Conservation (phyloP, 2,113 vertebrate genomes). For the Corythornis madagascariensis region DNA sequence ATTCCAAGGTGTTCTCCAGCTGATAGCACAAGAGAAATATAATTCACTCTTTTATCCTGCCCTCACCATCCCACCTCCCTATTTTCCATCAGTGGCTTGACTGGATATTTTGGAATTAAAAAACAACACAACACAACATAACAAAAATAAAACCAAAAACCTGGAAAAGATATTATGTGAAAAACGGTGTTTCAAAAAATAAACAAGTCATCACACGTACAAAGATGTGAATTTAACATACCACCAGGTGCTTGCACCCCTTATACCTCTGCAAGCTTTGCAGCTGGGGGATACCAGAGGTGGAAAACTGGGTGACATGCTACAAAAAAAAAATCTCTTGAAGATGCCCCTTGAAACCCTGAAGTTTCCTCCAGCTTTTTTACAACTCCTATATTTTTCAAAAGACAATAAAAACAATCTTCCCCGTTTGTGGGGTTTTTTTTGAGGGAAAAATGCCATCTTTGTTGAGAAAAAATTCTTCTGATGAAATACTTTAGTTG, state of each 20-base stretch:
- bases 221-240: neutral
- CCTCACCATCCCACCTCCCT: neutral
- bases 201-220: neutral
- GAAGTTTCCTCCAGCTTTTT: neutral
- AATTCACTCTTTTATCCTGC: neutral
- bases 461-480: slow-evolving; percentile 44
- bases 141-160: neutral
- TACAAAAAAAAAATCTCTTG: neutral
- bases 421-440: neutral
- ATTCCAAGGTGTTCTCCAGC: slow-evolving; percentile 36
- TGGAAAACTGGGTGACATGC: neutral
- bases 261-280: neutral
- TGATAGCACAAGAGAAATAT: neutral
- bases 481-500: slow-evolving; percentile 45
- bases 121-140: no score
- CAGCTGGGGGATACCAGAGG: neutral
- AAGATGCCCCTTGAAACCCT: neutral
- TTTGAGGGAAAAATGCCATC: slow-evolving; percentile 29
- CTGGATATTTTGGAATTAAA: neutral
- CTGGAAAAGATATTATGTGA: neutral
- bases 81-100: neutral
- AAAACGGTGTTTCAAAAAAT: neutral
- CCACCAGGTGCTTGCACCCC: neutral
- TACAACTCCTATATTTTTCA: neutral
- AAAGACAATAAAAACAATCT: slow-evolving; percentile 37